Evolutionary conservation across 2,888 invertebrate genomes (phyloP), one percentile per base, ranked within the genome.

Genomic region (Eretmocerus hayati): DNA sequence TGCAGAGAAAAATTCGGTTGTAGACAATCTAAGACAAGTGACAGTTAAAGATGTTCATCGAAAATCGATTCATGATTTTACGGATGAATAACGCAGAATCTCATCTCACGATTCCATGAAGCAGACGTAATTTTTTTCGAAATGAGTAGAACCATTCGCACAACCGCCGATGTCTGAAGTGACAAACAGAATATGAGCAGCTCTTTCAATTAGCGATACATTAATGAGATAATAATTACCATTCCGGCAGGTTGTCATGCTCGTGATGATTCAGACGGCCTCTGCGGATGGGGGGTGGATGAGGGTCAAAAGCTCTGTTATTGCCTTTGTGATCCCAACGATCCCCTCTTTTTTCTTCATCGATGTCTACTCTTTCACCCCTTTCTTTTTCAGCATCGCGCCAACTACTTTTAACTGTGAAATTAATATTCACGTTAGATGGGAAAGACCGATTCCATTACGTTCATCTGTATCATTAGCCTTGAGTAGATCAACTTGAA

Each of bases 171-270:
- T n/a, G n/a, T n/a, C n/a, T n/a, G n/a, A n/a, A n/a, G n/a, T n/a
- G n/a, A n/a, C n/a, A n/a, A n/a, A n/a, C n/a, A n/a, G n/a, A n/a
- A n/a, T n/a, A n/a, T n/a, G n/a, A n/a, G n/a, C n/a, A n/a, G n/a
- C n/a, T n/a, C n/a, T n/a, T n/a, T n/a, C n/a, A n/a, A n/a, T n/a
- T n/a, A n/a, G n/a, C n/a, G n/a, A n/a, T n/a, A n/a, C n/a, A n/a
- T n/a, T 26, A 26, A 9, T 9, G 26, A 45, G 37, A 40, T 5
- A 19, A 46, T 46, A 54, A 20, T 62, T 58, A 76, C 76, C 77
- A 77, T 65, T 77, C 77, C 41, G 77, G 77, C 56, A 77, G 66
- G 55, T 76, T 74, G 58, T 75, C 73, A 53, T 66, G 68, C 50
- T 74, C 74, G 56, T 69, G 69, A 58, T 71, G 70, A 61, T 70